These are phyloP conservation scores for Periophthalmodon schlosseri DNA, from an alignment of 2,113 vertebrate genomes.

Conservation along the genomic window DNA sequence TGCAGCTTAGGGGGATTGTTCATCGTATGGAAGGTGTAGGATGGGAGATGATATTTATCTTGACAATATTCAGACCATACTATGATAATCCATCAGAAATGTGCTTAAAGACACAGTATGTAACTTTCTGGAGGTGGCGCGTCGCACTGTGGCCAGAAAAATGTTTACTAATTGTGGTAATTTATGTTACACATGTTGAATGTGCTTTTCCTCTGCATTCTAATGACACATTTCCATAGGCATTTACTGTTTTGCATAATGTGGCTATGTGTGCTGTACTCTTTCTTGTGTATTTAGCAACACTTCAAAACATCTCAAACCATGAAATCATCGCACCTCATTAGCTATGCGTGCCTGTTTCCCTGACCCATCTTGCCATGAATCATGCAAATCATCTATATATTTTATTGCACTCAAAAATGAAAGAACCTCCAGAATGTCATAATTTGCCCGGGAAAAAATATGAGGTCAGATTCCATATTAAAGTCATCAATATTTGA, in stretches of 20 bases:
- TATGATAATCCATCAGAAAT: neutral
- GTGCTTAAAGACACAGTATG: neutral
- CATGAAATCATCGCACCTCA: neutral
- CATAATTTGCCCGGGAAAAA: constrained; percentile 54
- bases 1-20: no score
- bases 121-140: no score
- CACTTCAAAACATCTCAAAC: neutral
- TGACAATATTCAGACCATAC: neutral
- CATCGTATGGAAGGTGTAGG: no score
- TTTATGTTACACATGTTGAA: neutral
- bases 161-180: neutral
- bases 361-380: neutral
- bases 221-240: neutral
- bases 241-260: neutral
- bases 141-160: no score
- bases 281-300: neutral
- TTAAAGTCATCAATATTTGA: constrained; percentile 75
- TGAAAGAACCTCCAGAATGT: constrained; percentile 31
- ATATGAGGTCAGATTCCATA: constrained; percentile 65
- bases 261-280: neutral
- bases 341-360: neutral
- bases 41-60: no score
- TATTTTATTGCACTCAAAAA: constrained; percentile 29
- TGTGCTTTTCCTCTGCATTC: neutral
- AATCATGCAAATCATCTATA: constrained; percentile 10